Base-by-base conservation (phyloP, 92 coral and sea anemone genomes). In the Paramuricea clavata region DNA sequence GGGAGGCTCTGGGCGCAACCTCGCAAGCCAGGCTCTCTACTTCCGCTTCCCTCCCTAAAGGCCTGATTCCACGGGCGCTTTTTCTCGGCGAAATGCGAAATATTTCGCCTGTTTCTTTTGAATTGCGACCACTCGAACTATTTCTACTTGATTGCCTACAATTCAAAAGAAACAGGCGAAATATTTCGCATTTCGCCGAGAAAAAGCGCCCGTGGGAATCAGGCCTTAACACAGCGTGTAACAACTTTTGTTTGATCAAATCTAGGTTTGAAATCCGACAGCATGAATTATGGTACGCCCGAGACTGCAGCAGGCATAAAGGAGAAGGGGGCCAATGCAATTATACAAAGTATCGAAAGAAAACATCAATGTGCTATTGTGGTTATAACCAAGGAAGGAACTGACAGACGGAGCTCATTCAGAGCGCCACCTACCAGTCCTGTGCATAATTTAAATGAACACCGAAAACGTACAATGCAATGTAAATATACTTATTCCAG, bases 401-500 rank as follows among this genome's bases (percentile, higher is more conserved):
- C 28, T 0, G 84, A 57, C 2, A 47, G 67, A 27, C 59, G 5
- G 0, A 44, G 2, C 17, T 0, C 71, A 57, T 43, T 34, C 71
- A 43, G 52, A 13, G 2, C 56, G 27, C 30, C 12, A 21, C 15
- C 72, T 12, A 31, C 33, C 27, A 6, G 11, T 26, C n/a, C 54
- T 41, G 57, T 21, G 13, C n/a, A 57, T 23, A 13, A n/a, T 27
- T 52, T 36, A 4, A 44, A 57, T 0, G 28, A 36, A 34, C 19
- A 13, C 41, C 15, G 13, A 12, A 42, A 41, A 4, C 39, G 44
- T 44, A 79, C 71, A 10, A 36, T 59, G 28, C 84, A 61, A 30
- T 79, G 84, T 60, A 41, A 73, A 39, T 79, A 79, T 44, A 41
- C 57, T 60, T 79, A 30, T 27, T 73, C 84, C 2, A 57, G 35